Evolutionary conservation across 2,888 invertebrate species (phyloP).

Genomic region (Andrena trimmerana): DNA sequence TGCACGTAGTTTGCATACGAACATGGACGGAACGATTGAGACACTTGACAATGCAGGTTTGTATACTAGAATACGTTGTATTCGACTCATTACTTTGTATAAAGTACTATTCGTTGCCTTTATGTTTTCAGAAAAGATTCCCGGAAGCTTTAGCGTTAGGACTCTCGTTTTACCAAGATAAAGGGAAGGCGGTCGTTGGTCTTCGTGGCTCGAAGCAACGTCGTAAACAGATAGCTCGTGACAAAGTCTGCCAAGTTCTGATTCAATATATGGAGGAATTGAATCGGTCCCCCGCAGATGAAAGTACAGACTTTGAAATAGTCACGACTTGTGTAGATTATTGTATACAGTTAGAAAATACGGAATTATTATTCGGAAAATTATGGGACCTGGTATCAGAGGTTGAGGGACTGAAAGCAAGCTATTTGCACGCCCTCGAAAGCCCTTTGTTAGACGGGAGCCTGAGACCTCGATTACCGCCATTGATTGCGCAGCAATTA

Average conservation of each 20-base stretch:
- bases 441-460: constrained; percentile 87
- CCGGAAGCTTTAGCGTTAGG: constrained; percentile 88
- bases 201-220: constrained; percentile 86
- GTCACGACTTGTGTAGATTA: constrained; percentile 82
- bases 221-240: constrained; percentile 84
- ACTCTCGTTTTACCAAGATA: constrained; percentile 88
- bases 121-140: constrained; percentile 85
- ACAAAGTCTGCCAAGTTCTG: constrained; percentile 83
- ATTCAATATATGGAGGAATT: constrained; percentile 83
- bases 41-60: constrained; percentile 87
- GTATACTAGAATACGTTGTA: constrained; percentile 65
- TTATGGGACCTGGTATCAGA: constrained; percentile 87
- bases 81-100: not conserved
- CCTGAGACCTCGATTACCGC: constrained; percentile 87
- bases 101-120: constrained; percentile 12
- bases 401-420: constrained; percentile 87
- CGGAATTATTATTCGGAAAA: constrained; percentile 85
- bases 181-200: constrained; percentile 88
- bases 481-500: constrained; percentile 88
- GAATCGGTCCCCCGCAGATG: constrained; percentile 75
- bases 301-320: constrained; percentile 77
- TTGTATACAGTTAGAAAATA: constrained; percentile 83
- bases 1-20: constrained; percentile 86
- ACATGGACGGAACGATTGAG: constrained; percentile 90
- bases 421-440: constrained; percentile 90